Percentiles rank a stretch among this genome's conserved stretches.
These are phyloP conservation scores for Allygus modestus DNA, from an alignment of 2,888 invertebrate species.

Conservation along the genomic window DNA sequence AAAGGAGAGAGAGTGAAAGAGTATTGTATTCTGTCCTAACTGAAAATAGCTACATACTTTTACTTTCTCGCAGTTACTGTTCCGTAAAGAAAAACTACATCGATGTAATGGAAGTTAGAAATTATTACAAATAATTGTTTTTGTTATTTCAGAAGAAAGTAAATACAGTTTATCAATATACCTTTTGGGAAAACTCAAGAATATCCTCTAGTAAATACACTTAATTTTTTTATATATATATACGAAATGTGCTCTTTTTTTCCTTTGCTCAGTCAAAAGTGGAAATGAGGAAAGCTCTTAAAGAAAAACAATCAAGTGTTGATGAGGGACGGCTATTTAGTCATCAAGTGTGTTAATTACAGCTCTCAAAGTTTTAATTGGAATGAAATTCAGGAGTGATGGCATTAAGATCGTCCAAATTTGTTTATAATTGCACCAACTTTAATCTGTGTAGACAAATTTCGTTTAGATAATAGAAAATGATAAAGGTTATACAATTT, in stretches of 20 bases:
- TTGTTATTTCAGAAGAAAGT: too few relatives aligned
- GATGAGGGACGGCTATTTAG: not conserved
- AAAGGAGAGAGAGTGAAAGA: conserved; percentile 30
- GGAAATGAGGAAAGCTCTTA: not conserved
- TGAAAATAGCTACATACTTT: not conserved
- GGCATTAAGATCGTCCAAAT: conserved; percentile 1
- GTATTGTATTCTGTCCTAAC: conserved; percentile 11
- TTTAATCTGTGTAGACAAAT: not conserved
- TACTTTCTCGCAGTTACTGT: not conserved
- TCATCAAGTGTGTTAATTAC: not conserved
- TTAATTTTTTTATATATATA: too few relatives aligned
- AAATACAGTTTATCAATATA: too few relatives aligned
- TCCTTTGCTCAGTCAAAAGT: too few relatives aligned
- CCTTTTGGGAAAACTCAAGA: too few relatives aligned
- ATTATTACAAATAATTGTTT: too few relatives aligned
- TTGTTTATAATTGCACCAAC: conserved; percentile 3
- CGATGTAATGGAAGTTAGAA: too few relatives aligned
- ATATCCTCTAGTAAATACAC: too few relatives aligned
- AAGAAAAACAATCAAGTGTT: not conserved
- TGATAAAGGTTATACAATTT: too few relatives aligned
- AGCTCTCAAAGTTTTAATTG: conserved; percentile 34
- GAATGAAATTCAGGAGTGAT: conserved; percentile 19
- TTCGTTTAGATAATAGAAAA: not conserved
- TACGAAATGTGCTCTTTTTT: too few relatives aligned
- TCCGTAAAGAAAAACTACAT: not conserved